Percentiles rank a stretch among this genome's conserved stretches.
Conservation (phyloP, 2,888 invertebrate genomes). For the Scaeva pyrastri region DNA sequence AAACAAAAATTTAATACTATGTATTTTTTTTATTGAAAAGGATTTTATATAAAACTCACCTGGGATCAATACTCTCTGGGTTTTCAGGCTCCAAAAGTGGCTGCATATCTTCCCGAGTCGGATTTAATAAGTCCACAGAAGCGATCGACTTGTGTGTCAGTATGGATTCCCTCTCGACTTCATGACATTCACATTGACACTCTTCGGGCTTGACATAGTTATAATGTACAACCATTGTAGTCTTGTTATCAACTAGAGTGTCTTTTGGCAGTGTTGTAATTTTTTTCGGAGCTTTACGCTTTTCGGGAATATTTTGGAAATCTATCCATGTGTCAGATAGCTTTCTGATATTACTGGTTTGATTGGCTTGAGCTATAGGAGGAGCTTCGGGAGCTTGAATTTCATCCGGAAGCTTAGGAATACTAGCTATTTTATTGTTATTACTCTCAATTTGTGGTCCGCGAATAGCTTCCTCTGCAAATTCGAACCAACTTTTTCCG, state of each 20-base stretch:
- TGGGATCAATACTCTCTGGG: constrained; percentile 81
- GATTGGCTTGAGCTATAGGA: constrained; percentile 77
- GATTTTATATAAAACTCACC: constrained; percentile 78
- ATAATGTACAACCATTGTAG: constrained; percentile 85
- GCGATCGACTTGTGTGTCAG: constrained; percentile 79
- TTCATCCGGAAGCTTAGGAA: constrained; percentile 77
- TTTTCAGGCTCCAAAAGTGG: constrained; percentile 84
- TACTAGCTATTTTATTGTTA: constrained; percentile 23
- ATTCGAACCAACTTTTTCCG: constrained; percentile 86
- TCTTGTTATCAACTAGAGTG: constrained; percentile 76
- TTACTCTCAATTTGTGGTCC: constrained; percentile 51
- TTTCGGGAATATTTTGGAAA: constrained; percentile 94
- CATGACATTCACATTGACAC: constrained; percentile 94
- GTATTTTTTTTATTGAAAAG: too few relatives aligned
- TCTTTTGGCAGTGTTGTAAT: constrained; percentile 91
- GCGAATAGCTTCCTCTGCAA: constrained; percentile 87
- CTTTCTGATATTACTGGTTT: constrained; percentile 79
- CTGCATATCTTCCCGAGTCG: constrained; percentile 84
- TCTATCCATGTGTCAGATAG: constrained; percentile 90
- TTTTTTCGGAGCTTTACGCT: constrained; percentile 91
- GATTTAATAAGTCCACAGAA: constrained; percentile 81
- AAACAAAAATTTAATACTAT: too few relatives aligned
- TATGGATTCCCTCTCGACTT: constrained; percentile 83
- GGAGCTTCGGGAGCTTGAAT: constrained; percentile 85
- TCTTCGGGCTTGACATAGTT: constrained; percentile 95